Base-by-base conservation (phyloP, 2,888 invertebrate genomes). In the Notodonta ziczac region DNA sequence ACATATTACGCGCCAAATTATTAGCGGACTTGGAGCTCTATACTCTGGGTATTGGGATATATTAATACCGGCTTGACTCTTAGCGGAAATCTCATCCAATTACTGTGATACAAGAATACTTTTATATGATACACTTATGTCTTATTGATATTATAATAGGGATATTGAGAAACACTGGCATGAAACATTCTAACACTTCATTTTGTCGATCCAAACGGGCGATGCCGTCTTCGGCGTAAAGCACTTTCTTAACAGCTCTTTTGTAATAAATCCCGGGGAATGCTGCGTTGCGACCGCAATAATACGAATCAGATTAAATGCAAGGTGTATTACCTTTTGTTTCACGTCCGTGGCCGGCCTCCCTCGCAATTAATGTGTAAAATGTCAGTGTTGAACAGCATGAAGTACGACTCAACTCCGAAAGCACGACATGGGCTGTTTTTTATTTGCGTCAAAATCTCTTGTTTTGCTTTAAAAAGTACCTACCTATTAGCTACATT, bases 301-400 rank as follows among this genome's bases (percentile, higher is more conserved):
- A 91, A 88, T 87, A 87, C 77, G 77, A 85, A 92, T 91, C 90
- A 88, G 92, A 92, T 92, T 89, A 86, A 86, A 72, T 74, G 76
- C 76, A 80, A 83, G 77, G 80, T 82, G 79, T 84, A 88, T 86
- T 90, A 81, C 86, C 85, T 87, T 86, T 86, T 85, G 87, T 86
- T 87, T 83, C 79, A 80, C 72, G 80, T 75, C 74, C 76, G 72
- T 76, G 74, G 81, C 76, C 77, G 77, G 78, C 78, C 79, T 82
- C 82, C 82, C 73, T 69, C 70, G 84, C 86, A 89, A 89, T 89
- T 88, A 89, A 88, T 86, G 82, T 76, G 69, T 76, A 76, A 74
- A 78, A 72, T 78, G 70, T 74, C 73, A 70, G 75, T 67, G 65
- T 60, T 62, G 65, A 48, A 59, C 62, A 61, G 69, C 59, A 61